These are phyloP conservation scores for Mythimna lalbum DNA, from an alignment of 2,888 invertebrate genomes.

Conservation along the genomic window DNA sequence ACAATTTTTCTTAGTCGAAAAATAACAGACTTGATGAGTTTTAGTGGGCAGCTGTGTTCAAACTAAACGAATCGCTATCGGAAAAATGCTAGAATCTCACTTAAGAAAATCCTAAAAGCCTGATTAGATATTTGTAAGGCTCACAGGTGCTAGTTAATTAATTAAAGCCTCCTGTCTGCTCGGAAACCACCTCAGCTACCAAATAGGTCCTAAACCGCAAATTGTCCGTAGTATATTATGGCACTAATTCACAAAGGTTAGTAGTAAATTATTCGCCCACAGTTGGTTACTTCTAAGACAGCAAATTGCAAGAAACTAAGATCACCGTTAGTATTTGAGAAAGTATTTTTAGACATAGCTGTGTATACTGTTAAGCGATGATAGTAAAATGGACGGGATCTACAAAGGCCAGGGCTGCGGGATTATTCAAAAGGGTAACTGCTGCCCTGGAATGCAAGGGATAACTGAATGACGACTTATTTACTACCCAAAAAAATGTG, in stretches of 20 bases:
- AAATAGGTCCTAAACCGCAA: slow-evolving; percentile 56
- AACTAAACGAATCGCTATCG: neutral
- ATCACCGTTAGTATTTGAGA: slow-evolving; percentile 24
- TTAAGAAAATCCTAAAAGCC: neutral
- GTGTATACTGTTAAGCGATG: neutral
- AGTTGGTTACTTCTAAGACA: slow-evolving; percentile 65
- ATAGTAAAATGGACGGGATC: too few relatives aligned
- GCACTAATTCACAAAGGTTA: slow-evolving; percentile 66
- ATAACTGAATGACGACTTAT: too few relatives aligned
- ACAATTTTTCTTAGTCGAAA: neutral
- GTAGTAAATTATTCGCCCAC: slow-evolving; percentile 71
- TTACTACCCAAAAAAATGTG: too few relatives aligned
- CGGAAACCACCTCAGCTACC: slow-evolving; percentile 26
- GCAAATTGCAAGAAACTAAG: slow-evolving; percentile 56
- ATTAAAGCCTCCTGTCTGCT: slow-evolving; percentile 32
- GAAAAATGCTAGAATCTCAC: neutral
- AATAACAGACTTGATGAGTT: neutral
- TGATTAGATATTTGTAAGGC: slow-evolving; percentile 11
- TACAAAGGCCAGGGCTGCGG: too few relatives aligned
- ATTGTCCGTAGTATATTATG: slow-evolving; percentile 66
- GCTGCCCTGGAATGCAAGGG: too few relatives aligned
- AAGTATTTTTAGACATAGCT: slow-evolving; percentile 3
- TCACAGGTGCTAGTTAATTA: slow-evolving; percentile 15
- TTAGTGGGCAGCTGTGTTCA: neutral
- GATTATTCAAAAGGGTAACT: too few relatives aligned